Percentiles rank a stretch among this genome's conserved stretches.
phyloP scores from a whole-genome alignment of 2,888 invertebrate species.

The Podotricha telesiphe region DNA sequence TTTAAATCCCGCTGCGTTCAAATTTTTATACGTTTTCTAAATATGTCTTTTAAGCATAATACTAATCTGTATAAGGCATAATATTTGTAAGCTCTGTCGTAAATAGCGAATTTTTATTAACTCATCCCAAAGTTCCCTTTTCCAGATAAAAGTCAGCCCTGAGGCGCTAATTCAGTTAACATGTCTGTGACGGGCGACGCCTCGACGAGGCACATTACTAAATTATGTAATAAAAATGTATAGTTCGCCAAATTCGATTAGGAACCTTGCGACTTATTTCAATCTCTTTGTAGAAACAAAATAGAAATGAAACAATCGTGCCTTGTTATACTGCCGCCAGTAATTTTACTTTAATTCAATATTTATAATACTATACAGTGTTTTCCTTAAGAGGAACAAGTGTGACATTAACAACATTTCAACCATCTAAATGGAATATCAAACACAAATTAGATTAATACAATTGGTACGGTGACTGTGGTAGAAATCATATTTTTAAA shows the following conservation, averaged over 20 bases:
- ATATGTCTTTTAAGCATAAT: neutral
- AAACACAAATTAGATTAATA: too few species aligned
- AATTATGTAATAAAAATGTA: slow-evolving; percentile 35
- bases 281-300: neutral
- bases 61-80: neutral
- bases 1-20: too few species aligned
- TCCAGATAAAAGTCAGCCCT: slow-evolving; percentile 25
- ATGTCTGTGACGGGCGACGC: slow-evolving; percentile 31
- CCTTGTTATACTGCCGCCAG: neutral
- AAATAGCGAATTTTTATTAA: slow-evolving; percentile 33
- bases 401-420: too few species aligned
- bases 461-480: too few species aligned
- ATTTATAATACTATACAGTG: too few species aligned
- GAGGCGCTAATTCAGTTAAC: slow-evolving; percentile 37
- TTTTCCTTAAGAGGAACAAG: too few species aligned
- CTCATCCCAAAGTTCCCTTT: slow-evolving; percentile 25
- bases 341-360: neutral
- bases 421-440: too few species aligned
- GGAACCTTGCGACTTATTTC: neutral
- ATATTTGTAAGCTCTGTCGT: neutral
- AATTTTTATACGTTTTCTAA: too few species aligned
- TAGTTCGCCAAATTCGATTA: slow-evolving; percentile 2
- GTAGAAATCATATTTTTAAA: too few species aligned
- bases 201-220: slow-evolving; percentile 27
- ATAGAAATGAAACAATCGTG: too few species aligned